phyloP scores from a whole-genome alignment of 1,140 invertebrate species.

The Drosophila dunni region DNA sequence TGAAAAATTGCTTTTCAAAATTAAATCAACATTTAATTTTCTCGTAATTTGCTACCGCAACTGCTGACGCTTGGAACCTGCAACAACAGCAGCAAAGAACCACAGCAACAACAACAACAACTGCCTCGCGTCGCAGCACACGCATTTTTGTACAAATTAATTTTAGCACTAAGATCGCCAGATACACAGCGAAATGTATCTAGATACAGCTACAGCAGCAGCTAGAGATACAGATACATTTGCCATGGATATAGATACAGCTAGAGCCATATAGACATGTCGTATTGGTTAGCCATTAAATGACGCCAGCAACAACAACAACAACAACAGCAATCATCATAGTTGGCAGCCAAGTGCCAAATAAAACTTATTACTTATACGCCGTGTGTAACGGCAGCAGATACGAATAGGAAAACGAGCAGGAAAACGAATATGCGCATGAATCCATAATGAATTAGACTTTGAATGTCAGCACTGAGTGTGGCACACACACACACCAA shows the following conservation, averaged over 20 bases:
- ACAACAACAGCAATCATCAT: constrained; percentile 42
- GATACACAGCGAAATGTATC: constrained; percentile 75
- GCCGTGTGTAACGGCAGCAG: constrained; percentile 58
- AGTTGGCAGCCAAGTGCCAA: constrained; percentile 76
- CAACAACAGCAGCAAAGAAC: constrained; percentile 34
- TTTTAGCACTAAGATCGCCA: constrained; percentile 79
- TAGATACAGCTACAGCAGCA: constrained; percentile 61
- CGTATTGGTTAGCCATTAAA: constrained; percentile 82
- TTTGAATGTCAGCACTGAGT: constrained; percentile 65
- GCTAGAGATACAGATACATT: constrained; percentile 48
- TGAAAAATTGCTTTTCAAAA: constrained; percentile 83
- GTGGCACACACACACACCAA: constrained; percentile 20
- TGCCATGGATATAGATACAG: constrained; percentile 39
- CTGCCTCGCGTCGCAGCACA: constrained; percentile 49
- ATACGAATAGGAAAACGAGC: constrained; percentile 3
- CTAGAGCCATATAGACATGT: constrained; percentile 65
- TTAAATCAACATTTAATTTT: constrained; percentile 83
- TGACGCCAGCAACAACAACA: constrained; percentile 62
- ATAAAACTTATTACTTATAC: constrained; percentile 83
- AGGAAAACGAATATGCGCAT: constrained; percentile 41
- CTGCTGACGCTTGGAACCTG: constrained; percentile 25
- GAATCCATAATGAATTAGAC: constrained; percentile 83
- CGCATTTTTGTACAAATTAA: constrained; percentile 82
- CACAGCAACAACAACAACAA: constrained; percentile 9
- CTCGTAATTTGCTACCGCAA: constrained; percentile 77